These are phyloP conservation scores for Clarias pachynema DNA, from an alignment of 2,797 vertebrate genomes.

Conservation along the genomic window DNA sequence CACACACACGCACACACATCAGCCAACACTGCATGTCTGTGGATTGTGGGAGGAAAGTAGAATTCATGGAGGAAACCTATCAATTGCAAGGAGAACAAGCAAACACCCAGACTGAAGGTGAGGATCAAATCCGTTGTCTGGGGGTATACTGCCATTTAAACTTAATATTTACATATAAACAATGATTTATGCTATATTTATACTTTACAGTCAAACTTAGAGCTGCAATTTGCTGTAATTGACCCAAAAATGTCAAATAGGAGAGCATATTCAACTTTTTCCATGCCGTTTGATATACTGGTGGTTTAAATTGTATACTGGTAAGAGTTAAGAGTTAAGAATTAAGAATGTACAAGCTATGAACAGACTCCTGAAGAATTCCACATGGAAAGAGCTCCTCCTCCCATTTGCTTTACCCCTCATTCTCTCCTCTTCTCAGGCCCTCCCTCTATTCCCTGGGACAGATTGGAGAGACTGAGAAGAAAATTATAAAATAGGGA, in stretches of 20 bases:
- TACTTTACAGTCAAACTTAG: no score
- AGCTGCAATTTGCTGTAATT: no score
- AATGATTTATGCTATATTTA: no score
- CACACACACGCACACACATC: no score
- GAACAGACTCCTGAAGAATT: slow-evolving; percentile 45
- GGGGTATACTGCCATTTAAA: neutral
- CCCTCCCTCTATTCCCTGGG: slow-evolving; percentile 46
- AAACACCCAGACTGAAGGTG: no score
- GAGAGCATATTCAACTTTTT: neutral
- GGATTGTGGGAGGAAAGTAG: no score
- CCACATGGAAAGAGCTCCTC: slow-evolving; percentile 38
- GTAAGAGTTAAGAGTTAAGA: neutral
- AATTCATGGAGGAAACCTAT: no score
- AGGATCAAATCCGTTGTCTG: no score
- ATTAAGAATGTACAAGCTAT: neutral
- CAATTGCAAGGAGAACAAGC: no score
- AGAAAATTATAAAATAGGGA: slow-evolving; percentile 20
- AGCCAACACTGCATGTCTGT: no score
- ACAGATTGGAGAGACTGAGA: slow-evolving; percentile 48
- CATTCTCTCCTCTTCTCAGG: slow-evolving; percentile 2
- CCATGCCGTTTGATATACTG: neutral
- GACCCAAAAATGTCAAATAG: neutral
- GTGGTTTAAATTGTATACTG: neutral
- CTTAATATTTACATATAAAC: neutral
- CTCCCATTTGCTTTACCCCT: neutral